These are phyloP conservation scores for Papilio xuthus DNA, from an alignment of 1,140 invertebrate genomes.

Conservation along the genomic window DNA sequence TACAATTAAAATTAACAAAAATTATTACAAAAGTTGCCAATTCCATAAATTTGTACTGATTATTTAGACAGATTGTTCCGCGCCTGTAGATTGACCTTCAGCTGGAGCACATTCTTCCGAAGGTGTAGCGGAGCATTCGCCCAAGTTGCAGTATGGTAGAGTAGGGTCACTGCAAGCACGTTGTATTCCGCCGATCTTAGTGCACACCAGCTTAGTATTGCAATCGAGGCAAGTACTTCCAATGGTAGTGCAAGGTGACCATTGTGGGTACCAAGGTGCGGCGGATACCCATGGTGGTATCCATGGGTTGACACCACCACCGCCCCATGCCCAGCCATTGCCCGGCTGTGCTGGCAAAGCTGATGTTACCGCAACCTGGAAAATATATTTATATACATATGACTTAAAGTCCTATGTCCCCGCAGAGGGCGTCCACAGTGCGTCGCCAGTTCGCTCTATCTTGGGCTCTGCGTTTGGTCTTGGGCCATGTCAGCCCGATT, in stretches of 20 bases:
- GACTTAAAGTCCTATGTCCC: no score
- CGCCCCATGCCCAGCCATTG: slow-evolving; percentile 43
- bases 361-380: slow-evolving; percentile 54
- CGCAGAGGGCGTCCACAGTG: no score
- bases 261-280: slow-evolving; percentile 67
- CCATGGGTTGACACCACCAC: slow-evolving; percentile 58
- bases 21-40: not conserved
- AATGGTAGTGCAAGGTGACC: slow-evolving; percentile 62
- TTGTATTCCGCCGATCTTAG: slow-evolving; percentile 66
- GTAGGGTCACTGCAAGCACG: slow-evolving; percentile 65
- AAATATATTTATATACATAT: no score
- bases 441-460: no score
- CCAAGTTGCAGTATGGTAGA: slow-evolving; percentile 70
- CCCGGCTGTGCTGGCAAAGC: slow-evolving; percentile 55
- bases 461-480: no score
- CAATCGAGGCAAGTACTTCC: slow-evolving; percentile 67
- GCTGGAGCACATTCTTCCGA: slow-evolving; percentile 59
- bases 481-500: no score
- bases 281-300: slow-evolving; percentile 65
- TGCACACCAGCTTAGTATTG: slow-evolving; percentile 66
- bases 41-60: not conserved
- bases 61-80: slow-evolving; percentile 30
- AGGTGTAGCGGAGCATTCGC: slow-evolving; percentile 70
- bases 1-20: not conserved
- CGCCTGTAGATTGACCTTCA: slow-evolving; percentile 40